Evolutionary conservation across 2,113 vertebrate species (phyloP), one percentile per base, ranked within the genome.

Genomic region (Heterotis niloticus): DNA sequence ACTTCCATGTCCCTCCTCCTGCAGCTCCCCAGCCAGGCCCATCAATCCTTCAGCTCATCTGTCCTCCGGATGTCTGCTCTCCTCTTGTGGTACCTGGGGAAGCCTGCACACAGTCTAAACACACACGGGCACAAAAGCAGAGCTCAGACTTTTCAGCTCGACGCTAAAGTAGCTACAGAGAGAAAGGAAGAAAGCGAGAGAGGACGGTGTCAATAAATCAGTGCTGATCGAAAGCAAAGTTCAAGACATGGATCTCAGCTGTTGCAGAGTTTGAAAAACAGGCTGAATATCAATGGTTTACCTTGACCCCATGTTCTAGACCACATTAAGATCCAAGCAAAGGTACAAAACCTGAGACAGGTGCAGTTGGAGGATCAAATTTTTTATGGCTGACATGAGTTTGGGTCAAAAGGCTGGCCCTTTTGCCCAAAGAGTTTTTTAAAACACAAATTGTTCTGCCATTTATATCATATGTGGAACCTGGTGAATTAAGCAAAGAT

Each of bases 251-350:
- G 76, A 80, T 86, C 78, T 84, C 73, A 80, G 86, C 85, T 82
- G 75, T 83, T 73, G 72, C 70, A 74, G 70, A 57, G 67, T 77
- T 84, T 81, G 79, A 64, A 76, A 81, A 81, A 66, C 29, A 74
- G 60, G 75, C 83, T 81, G 84, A 70, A 80, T 79, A 70, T 76
- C 52, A 57, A 60, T 1, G 77, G 85, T 89, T 88, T 87, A 80
- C 78, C 85, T 89, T 88, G 85, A 84, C 85, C 73, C 17, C 77
- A 5, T 14, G 56, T n/a, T 69, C 18, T 60, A 75, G 78, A 84
- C 64, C 74, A 59, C 80, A 79, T 78, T 77, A 75, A 81, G 72
- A 72, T 78, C 85, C 64, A 76, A 78, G 74, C 71, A 78, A 59
- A 82, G 57, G 18, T 79, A 67, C 82, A 84, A 66, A 86, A 85